A percentile compares a stretch with the other conserved stretches of the same genome.
Evolutionary conservation across 2,888 invertebrate species (phyloP).

Genomic region (Euzophera pinguis): DNA sequence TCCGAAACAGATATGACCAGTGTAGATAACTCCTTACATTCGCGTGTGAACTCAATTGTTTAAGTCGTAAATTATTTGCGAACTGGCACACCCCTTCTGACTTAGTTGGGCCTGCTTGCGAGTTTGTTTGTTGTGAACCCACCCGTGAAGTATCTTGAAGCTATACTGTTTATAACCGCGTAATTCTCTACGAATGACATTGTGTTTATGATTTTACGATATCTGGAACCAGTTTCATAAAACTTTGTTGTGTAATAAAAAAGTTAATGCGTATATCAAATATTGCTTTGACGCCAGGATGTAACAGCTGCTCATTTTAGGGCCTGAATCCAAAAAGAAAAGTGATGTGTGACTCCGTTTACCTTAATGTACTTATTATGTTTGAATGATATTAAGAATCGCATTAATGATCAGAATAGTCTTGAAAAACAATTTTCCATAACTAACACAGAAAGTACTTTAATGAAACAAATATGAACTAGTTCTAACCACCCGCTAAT

Average conservation of each 20-base stretch:
- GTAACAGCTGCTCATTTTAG: conserved; percentile 8
- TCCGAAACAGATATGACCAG: conserved; percentile 57
- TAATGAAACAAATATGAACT: too few relatives aligned
- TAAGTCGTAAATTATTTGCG: conserved; percentile 67
- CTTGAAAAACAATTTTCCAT: neutral
- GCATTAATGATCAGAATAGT: neutral
- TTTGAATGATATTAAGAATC: neutral
- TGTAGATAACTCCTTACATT: conserved; percentile 52
- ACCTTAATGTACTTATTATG: neutral
- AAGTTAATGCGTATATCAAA: conserved; percentile 14
- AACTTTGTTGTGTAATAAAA: conserved; percentile 15
- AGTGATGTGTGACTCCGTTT: neutral
- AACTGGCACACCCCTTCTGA: conserved; percentile 54
- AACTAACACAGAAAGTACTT: neutral
- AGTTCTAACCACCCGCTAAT: conserved; percentile 32
- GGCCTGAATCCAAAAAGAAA: conserved; percentile 2
- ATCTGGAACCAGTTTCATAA: conserved; percentile 12
- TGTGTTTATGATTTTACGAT: conserved; percentile 18
- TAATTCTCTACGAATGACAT: conserved; percentile 14
- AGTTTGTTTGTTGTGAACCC: conserved; percentile 50
- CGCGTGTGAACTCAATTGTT: conserved; percentile 58
- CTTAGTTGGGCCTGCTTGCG: conserved; percentile 55
- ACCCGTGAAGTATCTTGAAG: conserved; percentile 47
- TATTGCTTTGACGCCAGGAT: conserved; percentile 9
- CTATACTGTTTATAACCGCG: conserved; percentile 36